Evolutionary conservation across 2,888 invertebrate species (phyloP).

Genomic region (Eledona agricola): DNA sequence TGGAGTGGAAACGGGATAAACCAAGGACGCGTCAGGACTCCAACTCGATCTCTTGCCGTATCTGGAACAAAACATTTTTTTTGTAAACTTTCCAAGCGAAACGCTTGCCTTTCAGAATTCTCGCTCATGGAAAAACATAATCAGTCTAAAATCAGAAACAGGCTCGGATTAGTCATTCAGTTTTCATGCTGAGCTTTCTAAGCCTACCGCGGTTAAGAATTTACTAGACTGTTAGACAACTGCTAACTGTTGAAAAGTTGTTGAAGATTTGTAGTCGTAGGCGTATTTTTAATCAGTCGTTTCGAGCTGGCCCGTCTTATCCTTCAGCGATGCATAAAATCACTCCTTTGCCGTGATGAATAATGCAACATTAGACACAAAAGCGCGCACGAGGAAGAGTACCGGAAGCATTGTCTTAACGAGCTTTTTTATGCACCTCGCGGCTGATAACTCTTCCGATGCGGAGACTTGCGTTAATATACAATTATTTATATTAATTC

Average conservation of each 20-base stretch:
- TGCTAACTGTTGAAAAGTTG: no score
- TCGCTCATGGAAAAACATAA: no score
- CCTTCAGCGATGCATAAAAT: conserved; percentile 28
- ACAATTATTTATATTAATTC: conserved; percentile 7
- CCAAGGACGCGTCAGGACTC: conserved; percentile 45
- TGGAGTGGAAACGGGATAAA: conserved; percentile 43
- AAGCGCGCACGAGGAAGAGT: conserved; percentile 24
- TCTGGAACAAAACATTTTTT: conserved; percentile 45
- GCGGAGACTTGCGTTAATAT: conserved; percentile 10
- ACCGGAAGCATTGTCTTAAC: conserved; percentile 31
- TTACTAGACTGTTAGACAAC: no score
- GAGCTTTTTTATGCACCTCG: conserved; percentile 17
- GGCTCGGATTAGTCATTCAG: no score
- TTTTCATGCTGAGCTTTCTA: not conserved
- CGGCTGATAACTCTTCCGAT: conserved; percentile 11
- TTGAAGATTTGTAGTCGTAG: no score
- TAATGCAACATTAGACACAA: conserved; percentile 34
- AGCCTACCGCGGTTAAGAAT: not conserved
- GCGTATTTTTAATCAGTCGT: conserved; percentile 31
- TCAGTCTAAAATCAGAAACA: no score
- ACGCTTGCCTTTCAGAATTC: not conserved
- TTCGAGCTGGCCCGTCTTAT: conserved; percentile 24
- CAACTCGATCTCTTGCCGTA: conserved; percentile 58
- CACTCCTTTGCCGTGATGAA: conserved; percentile 22
- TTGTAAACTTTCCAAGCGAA: conserved; percentile 3